These are phyloP conservation scores for Listronotus bonariensis DNA, from an alignment of 1,140 invertebrate species.

Conservation along the genomic window DNA sequence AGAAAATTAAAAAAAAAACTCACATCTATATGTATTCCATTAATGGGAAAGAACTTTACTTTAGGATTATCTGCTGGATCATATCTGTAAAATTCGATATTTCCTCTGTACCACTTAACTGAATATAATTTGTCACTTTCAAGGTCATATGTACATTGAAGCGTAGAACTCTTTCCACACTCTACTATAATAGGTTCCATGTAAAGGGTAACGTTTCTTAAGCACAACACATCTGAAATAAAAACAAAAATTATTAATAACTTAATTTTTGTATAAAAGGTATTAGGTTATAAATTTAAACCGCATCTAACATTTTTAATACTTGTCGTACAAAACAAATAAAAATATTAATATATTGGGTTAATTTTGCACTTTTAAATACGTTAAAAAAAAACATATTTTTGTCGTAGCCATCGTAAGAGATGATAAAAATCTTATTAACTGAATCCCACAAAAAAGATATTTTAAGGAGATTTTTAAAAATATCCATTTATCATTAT, in stretches of 20 bases:
- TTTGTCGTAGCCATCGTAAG: no score
- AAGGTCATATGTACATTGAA: conserved; percentile 71
- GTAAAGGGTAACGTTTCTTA: conserved; percentile 59
- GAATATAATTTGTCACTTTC: conserved; percentile 73
- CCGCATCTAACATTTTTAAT: no score
- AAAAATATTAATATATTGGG: no score
- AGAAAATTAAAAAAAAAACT: conserved; percentile 57
- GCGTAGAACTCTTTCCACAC: conserved; percentile 58
- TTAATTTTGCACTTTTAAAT: no score
- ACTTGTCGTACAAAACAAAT: no score
- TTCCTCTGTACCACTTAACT: conserved; percentile 81
- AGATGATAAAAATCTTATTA: no score
- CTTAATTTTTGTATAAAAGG: background rate
- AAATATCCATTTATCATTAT: no score
- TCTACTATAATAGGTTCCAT: conserved; percentile 65
- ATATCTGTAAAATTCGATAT: conserved; percentile 72
- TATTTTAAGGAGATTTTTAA: no score
- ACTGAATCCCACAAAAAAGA: no score
- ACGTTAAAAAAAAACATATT: no score
- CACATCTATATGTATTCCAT: conserved; percentile 73
- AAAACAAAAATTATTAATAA: background rate
- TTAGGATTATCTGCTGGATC: conserved; percentile 67
- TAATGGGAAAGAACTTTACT: conserved; percentile 69
- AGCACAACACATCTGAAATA: conserved; percentile 52
- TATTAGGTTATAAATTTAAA: no score